Conservation (phyloP, 2,113 vertebrate genomes). For the Trichechus manatus region DNA sequence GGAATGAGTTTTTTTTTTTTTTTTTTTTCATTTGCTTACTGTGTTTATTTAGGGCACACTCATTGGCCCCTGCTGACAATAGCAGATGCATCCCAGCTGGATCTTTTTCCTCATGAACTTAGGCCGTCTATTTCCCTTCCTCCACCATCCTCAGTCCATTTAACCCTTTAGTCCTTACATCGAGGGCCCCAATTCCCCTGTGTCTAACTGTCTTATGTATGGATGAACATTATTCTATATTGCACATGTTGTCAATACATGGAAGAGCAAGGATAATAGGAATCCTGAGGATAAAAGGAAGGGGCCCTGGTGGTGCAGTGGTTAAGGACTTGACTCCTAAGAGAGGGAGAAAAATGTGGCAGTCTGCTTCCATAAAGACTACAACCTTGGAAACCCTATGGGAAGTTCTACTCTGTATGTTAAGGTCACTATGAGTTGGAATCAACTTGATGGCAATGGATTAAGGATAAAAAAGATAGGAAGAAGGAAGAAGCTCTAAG, state of each 20-base stretch:
- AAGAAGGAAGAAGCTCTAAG: neutral
- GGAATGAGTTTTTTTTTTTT: neutral
- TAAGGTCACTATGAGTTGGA: too few relatives aligned
- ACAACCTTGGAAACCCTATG: too few relatives aligned
- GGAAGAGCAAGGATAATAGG: neutral
- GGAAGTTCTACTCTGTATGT: too few relatives aligned
- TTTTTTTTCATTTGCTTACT: neutral
- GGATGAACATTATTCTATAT: neutral
- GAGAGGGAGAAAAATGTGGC: too few relatives aligned
- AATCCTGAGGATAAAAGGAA: neutral
- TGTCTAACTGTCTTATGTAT: neutral
- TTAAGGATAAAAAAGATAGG: neutral
- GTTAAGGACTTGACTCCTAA: too few relatives aligned
- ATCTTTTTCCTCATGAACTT: accelerated
- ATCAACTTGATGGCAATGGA: too few relatives aligned
- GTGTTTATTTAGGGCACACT: neutral
- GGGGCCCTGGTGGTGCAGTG: too few relatives aligned
- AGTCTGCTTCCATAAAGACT: too few relatives aligned
- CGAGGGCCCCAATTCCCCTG: neutral
- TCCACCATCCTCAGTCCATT: neutral
- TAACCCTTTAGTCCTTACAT: neutral
- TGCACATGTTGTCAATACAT: neutral
- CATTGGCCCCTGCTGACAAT: neutral
- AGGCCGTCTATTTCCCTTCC: neutral
- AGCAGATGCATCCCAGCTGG: accelerated